Evolutionary conservation across 2,888 invertebrate species (phyloP).

Genomic region (Aleiodes testaceus): DNA sequence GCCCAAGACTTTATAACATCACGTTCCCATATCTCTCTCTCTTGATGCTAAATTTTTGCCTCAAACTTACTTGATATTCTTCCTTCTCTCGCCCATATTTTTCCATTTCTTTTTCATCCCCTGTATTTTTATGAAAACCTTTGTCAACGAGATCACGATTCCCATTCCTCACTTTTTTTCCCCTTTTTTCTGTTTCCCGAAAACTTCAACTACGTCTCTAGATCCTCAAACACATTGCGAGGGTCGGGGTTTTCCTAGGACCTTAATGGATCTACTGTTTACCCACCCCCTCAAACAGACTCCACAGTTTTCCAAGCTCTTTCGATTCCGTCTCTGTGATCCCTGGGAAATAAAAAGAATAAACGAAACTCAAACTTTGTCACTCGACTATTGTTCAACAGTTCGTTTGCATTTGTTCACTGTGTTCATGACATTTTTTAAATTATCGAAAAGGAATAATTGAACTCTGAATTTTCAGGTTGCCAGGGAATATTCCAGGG

Average conservation of each 20-base stretch:
- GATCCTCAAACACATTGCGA: constrained; percentile 56
- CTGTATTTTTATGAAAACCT: no score
- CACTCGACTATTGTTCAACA: constrained; percentile 39
- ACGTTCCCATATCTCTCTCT: background rate
- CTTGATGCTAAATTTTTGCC: background rate
- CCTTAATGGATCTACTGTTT: constrained; percentile 64
- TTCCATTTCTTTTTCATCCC: no score
- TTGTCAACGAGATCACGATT: constrained; percentile 11
- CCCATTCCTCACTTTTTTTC: constrained; percentile 42
- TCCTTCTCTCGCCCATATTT: no score
- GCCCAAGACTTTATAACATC: constrained; percentile 7
- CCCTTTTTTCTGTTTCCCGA: constrained; percentile 43
- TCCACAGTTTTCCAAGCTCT: constrained; percentile 14
- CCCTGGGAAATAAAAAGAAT: background rate
- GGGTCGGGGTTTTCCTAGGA: constrained; percentile 45
- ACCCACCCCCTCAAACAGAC: constrained; percentile 53
- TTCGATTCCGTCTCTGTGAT: constrained; percentile 40
- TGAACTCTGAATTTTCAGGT: background rate
- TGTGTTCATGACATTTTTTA: constrained; percentile 24
- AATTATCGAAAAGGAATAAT: background rate
- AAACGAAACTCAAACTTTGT: constrained; percentile 6
- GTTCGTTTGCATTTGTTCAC: constrained; percentile 42
- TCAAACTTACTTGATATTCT: background rate
- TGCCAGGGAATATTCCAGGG: background rate
- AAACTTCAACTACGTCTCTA: constrained; percentile 25